Conservation (phyloP, 2,113 vertebrate species). For the Cygnus buccinator region DNA sequence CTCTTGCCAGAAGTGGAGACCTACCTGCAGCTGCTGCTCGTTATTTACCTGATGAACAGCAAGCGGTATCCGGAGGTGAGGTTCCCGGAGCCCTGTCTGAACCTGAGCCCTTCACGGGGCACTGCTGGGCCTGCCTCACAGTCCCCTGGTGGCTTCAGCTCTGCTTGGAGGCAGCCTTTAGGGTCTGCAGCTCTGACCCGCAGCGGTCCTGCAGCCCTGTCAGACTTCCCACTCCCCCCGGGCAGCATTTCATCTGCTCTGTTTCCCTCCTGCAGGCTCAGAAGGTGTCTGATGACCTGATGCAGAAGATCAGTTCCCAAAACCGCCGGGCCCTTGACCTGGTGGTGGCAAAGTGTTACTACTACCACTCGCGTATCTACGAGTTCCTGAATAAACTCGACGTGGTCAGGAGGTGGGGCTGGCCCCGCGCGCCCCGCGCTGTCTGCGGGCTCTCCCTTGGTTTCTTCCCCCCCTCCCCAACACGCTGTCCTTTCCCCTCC, state of each 20-base stretch:
- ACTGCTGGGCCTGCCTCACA: background rate
- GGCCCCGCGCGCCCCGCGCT: rapidly evolving
- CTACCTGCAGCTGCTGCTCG: constrained; percentile 92
- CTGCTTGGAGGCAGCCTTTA: background rate
- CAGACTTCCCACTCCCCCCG: background rate
- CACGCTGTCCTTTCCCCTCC: background rate
- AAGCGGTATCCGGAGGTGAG: constrained; percentile 90
- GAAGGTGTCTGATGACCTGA: constrained; percentile 92
- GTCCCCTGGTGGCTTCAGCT: rapidly evolving
- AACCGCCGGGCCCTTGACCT: constrained; percentile 95
- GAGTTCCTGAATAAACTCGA: constrained; percentile 94
- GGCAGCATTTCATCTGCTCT: background rate
- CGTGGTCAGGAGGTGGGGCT: constrained; percentile 88
- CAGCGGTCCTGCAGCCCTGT: background rate
- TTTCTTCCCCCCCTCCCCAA: background rate
- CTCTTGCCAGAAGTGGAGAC: constrained; percentile 94
- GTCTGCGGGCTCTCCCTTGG: rapidly evolving
- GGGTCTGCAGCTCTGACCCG: background rate
- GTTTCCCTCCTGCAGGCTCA: constrained; percentile 82
- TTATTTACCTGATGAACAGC: constrained; percentile 94
- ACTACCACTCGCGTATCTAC: constrained; percentile 94
- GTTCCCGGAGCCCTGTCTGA: rapidly evolving
- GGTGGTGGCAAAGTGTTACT: constrained; percentile 96
- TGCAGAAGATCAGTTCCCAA: constrained; percentile 95
- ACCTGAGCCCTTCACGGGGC: rapidly evolving